Evolutionary conservation across 2,797 vertebrate genomes (phyloP).

Genomic region (Hyperoplus lanceolatus): DNA sequence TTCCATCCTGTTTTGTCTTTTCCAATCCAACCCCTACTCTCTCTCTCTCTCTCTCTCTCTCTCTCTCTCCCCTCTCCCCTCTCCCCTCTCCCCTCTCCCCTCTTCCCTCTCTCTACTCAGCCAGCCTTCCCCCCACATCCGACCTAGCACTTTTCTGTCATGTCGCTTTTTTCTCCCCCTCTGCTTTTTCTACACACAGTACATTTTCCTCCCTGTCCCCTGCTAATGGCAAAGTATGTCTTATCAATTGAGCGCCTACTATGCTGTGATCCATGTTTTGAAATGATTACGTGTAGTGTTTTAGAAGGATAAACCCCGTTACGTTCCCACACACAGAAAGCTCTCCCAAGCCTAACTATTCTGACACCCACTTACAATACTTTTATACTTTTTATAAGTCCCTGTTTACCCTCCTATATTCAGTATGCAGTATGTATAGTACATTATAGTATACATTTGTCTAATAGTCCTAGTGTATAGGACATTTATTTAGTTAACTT

Average conservation of each 20-base stretch:
- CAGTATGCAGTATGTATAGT: no score
- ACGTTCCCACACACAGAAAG: not conserved
- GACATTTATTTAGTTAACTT: no score
- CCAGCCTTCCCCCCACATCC: constrained; percentile 22
- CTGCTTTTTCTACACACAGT: constrained; percentile 13
- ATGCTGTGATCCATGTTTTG: not conserved
- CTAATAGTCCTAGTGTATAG: no score
- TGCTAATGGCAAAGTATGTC: not conserved
- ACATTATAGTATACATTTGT: no score
- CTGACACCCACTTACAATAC: no score
- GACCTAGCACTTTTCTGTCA: constrained; percentile 26
- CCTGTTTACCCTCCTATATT: no score
- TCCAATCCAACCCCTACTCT: constrained; percentile 8
- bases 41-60: not conserved
- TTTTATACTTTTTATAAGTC: no score
- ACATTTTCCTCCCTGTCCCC: not conserved
- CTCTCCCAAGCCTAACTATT: not conserved
- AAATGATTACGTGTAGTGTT: accelerated
- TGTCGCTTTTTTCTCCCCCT: constrained; percentile 41
- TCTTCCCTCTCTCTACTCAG: not conserved
- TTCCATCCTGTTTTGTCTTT: constrained; percentile 62
- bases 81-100: constrained; percentile 6
- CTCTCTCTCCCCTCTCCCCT: not conserved
- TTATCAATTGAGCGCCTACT: no score
- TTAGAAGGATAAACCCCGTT: no score